Percentiles rank a stretch among this genome's conserved stretches.
phyloP scores from a whole-genome alignment of 2,797 vertebrate genomes.

The Cephalopachus bancanus region DNA sequence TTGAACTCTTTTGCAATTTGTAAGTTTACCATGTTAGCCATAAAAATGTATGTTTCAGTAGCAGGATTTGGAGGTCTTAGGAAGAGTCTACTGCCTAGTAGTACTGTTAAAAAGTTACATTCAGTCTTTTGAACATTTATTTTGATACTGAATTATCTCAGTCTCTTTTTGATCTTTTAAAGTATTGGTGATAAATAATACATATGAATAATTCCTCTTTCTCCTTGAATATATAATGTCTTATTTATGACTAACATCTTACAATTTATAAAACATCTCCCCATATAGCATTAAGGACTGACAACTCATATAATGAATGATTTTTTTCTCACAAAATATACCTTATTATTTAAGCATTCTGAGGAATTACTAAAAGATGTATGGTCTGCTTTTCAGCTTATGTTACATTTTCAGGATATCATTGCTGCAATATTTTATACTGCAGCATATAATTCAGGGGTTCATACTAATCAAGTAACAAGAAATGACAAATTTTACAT shows the following conservation, averaged over 20 bases:
- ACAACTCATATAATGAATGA: conserved; percentile 35
- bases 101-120: background rate
- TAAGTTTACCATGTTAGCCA: conserved; percentile 61
- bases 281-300: conserved; percentile 1
- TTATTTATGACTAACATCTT: background rate
- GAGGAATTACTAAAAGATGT: conserved; percentile 69
- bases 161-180: background rate
- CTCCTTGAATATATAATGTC: background rate
- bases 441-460: conserved; percentile 62
- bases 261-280: background rate
- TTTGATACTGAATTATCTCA: background rate
- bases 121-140: background rate
- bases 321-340: conserved; percentile 50
- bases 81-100: conserved; percentile 70
- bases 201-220: background rate
- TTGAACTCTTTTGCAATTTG: conserved; percentile 41
- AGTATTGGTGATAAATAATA: background rate
- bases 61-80: conserved; percentile 5
- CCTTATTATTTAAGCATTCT: conserved; percentile 53
- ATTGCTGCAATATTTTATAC: conserved; percentile 67
- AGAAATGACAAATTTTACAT: conserved; percentile 77
- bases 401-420: conserved; percentile 68
- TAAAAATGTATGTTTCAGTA: conserved; percentile 66
- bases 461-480: conserved; percentile 73
- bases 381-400: conserved; percentile 62